These are phyloP conservation scores for Aspidiotus rigidus DNA, from an alignment of 2,888 invertebrate genomes.

Conservation along the genomic window DNA sequence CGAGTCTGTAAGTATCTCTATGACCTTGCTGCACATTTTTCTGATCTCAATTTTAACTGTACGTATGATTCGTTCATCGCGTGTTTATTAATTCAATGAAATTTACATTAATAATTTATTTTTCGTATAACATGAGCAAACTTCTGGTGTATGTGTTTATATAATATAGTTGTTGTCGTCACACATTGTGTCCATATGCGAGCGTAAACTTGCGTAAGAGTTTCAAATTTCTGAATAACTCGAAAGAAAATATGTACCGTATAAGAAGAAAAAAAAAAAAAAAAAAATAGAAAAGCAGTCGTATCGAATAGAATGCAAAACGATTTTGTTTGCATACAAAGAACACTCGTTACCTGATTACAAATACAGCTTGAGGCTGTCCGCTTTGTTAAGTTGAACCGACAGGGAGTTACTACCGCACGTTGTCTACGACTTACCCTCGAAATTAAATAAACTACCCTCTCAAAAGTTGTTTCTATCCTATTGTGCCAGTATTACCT, in stretches of 20 bases:
- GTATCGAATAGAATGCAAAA: constrained; percentile 18
- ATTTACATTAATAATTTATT: too few species aligned
- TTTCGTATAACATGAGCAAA: too few species aligned
- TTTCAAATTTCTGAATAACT: neutral
- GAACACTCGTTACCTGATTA: constrained; percentile 21
- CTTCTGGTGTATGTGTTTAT: too few species aligned
- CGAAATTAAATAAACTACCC: constrained; percentile 31
- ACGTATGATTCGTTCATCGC: too few species aligned
- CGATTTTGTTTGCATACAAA: constrained; percentile 19
- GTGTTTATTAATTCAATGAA: too few species aligned
- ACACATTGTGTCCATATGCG: too few species aligned
- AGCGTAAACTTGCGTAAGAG: too few species aligned
- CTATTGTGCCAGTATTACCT: constrained; percentile 8
- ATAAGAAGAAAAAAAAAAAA: constrained; percentile 5
- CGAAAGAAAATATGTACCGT: constrained; percentile 25
- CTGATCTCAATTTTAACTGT: too few species aligned
- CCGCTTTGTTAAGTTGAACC: constrained; percentile 28
- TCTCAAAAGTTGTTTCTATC: constrained; percentile 6
- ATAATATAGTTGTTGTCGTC: too few species aligned
- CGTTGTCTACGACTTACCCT: constrained; percentile 26
- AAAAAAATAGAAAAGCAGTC: neutral
- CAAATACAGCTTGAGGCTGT: constrained; percentile 24
- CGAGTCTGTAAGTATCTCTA: too few species aligned
- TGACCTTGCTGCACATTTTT: too few species aligned
- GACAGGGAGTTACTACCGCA: constrained; percentile 29